phyloP scores from a whole-genome alignment of 2,113 vertebrate genomes.

The Psilopogon haemacephalus region DNA sequence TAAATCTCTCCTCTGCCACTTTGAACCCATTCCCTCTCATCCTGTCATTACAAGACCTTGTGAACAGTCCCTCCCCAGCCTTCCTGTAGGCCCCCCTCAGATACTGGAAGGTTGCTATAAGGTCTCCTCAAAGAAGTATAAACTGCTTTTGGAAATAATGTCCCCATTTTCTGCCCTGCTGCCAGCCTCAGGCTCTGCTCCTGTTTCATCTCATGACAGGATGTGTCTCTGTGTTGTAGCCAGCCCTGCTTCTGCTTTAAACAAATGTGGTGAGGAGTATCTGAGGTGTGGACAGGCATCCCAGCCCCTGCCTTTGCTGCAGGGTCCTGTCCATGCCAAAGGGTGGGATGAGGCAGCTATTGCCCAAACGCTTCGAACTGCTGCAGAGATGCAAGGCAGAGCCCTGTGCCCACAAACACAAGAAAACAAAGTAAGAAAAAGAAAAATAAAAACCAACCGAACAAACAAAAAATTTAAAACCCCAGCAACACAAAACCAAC shows the following conservation, averaged over 20 bases:
- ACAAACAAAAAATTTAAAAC: too few relatives aligned
- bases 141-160: not conserved
- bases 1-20: too few relatives aligned
- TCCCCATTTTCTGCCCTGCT: not conserved
- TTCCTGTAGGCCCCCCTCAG: too few relatives aligned
- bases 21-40: too few relatives aligned
- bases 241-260: not conserved
- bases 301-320: not conserved
- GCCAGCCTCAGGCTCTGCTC: not conserved
- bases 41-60: too few relatives aligned
- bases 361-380: fast-evolving
- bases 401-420: not conserved
- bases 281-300: not conserved
- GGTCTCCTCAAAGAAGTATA: too few relatives aligned
- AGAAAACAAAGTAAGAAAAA: not conserved
- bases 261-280: not conserved
- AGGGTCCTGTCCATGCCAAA: not conserved
- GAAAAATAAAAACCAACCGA: too few relatives aligned
- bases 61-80: too few relatives aligned
- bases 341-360: not conserved
- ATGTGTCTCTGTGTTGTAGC: not conserved
- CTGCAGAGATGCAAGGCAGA: not conserved
- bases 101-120: too few relatives aligned
- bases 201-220: not conserved
- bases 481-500: too few relatives aligned